Base-by-base conservation (phyloP, 92 coral and sea anemone species). In the Heliopora coerulea region DNA sequence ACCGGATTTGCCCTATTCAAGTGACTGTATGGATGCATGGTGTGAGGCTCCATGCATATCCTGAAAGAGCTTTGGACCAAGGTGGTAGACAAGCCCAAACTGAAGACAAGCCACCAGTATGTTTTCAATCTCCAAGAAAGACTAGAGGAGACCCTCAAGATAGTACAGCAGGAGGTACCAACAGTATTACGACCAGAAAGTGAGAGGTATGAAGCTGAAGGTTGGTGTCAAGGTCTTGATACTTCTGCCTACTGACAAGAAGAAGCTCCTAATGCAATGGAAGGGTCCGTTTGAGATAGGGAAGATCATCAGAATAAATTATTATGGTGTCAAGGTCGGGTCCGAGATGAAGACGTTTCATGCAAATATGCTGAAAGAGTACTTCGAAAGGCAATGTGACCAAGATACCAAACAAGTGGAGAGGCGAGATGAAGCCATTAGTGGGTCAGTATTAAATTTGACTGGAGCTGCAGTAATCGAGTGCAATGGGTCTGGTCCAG, bases 181-280 rank as follows among this genome's bases (percentile, higher is more conserved):
- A 46, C 75, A 49, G 14, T 52, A 52, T 10, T 65, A 78, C 63
- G 29, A 63, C 20, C 20, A 49, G 49, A 78, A 49, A 8, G 62
- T 74, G 1, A 61, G 49, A 27, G 42, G 3, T 13, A 25, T 74
- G 40, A 74, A 21, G 2, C 34, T 74, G 13, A 17, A 3, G 13
- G 23, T 56, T 46, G 79, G 68, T 18, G 27, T 18, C 34, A 56
- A 74, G 58, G 91, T 82, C 13, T 66, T 81, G 24, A 56, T 87
- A 8, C 46, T 84, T 3, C 52, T 80, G 46, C 79, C 80, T 8
- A 74, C 85, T 27, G 80, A 74, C 74, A 60, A 68, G 42, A 74
- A 84, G 69, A 84, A 80, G 79, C 60, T 84, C 1, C 56, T 80
- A 40, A 18, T 83, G 80, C 88, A 80, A 49, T 80, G 88, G 85